Conservation (phyloP, 2,888 invertebrate genomes). For the Mythimna impura region DNA sequence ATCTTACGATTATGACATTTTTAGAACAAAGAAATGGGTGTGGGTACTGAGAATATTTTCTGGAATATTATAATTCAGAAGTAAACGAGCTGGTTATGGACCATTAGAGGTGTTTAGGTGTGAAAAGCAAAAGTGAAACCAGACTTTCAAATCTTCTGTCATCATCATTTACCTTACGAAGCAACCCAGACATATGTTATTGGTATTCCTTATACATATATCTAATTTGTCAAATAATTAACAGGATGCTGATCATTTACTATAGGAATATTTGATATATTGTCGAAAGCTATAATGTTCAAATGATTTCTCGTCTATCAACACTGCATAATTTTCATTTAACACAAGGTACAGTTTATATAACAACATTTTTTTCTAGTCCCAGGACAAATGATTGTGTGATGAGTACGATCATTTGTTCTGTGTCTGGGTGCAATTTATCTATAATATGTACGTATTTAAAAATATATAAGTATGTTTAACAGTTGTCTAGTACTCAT, state of each 20-base stretch:
- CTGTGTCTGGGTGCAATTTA: no score
- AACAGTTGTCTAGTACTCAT: no score
- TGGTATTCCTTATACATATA: not conserved
- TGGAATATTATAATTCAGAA: conserved; percentile 1
- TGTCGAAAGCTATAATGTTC: no score
- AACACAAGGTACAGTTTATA: no score
- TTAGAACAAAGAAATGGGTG: conserved; percentile 40
- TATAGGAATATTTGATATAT: no score
- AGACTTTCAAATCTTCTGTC: not conserved
- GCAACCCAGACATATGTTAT: not conserved
- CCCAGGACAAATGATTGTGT: no score
- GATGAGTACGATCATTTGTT: no score
- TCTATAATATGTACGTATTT: no score
- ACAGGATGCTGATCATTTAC: not conserved
- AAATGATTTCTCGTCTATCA: no score
- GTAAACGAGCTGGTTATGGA: conserved; percentile 2
- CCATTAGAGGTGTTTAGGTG: not conserved
- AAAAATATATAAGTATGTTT: no score
- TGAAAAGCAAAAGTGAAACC: conserved; percentile 5
- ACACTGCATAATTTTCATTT: no score
- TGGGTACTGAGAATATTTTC: conserved; percentile 3
- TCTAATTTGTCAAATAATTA: not conserved
- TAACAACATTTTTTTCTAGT: no score
- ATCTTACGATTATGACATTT: conserved; percentile 47
- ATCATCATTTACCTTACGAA: not conserved